A percentile compares a stretch with the other conserved stretches of the same genome.
Evolutionary conservation across 2,113 vertebrate species (phyloP).

Genomic region (Lophotis ruficrista): DNA sequence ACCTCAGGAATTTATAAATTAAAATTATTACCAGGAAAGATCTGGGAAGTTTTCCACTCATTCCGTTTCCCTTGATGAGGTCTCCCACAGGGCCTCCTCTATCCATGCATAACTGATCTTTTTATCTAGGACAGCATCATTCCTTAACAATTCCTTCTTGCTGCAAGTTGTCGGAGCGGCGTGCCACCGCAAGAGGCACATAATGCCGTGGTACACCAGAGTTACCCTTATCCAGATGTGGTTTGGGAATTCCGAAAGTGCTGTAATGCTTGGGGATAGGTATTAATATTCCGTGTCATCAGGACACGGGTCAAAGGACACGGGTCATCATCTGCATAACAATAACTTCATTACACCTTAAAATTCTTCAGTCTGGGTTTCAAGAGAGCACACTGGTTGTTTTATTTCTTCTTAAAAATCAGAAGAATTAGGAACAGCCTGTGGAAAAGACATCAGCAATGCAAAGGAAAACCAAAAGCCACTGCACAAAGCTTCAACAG

Average conservation of each 20-base stretch:
- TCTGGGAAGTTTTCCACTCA: background rate
- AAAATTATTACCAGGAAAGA: background rate
- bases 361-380: background rate
- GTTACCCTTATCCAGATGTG: background rate
- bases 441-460: background rate
- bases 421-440: background rate
- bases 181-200: background rate
- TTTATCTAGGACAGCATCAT: background rate
- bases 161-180: background rate
- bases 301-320: accelerated
- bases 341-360: background rate
- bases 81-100: background rate
- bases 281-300: background rate
- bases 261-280: accelerated
- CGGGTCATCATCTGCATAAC: background rate
- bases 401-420: background rate
- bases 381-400: background rate
- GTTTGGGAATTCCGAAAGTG: background rate
- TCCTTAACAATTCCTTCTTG: background rate
- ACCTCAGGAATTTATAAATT: background rate
- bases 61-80: background rate
- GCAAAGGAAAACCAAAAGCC: background rate
- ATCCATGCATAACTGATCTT: background rate
- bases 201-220: background rate
- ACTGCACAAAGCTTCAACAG: background rate